Percentiles rank a stretch among this genome's conserved stretches.
Conservation (phyloP, 2,797 vertebrate species). For the Meriones psammophilus region DNA sequence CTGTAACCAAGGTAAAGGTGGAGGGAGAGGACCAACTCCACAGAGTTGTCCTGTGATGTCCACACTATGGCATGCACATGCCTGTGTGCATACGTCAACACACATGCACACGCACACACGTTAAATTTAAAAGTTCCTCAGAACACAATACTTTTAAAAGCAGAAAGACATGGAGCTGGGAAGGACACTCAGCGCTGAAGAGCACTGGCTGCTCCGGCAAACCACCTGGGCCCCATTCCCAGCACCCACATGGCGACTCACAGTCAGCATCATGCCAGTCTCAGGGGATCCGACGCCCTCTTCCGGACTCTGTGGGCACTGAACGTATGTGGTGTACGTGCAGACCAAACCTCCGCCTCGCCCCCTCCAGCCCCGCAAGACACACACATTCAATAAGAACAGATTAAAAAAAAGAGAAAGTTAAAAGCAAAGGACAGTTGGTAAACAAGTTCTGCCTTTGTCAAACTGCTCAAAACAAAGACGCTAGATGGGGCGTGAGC, state of each 20-base stretch:
- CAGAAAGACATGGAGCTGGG: conserved; percentile 38
- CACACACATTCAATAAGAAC: neutral
- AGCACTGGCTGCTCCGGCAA: neutral
- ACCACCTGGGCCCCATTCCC: neutral
- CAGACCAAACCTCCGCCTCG: neutral
- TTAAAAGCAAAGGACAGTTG: conserved; percentile 27
- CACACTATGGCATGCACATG: neutral
- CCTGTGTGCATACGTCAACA: neutral
- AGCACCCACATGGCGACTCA: too few species aligned
- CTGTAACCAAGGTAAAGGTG: neutral
- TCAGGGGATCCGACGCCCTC: neutral
- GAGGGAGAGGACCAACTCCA: neutral
- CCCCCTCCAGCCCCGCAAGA: neutral
- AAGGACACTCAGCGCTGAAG: neutral
- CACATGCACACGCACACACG: neutral
- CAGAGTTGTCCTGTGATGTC: neutral
- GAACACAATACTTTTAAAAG: neutral
- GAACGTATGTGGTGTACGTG: neutral
- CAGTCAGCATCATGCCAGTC: neutral
- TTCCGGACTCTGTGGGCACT: neutral
- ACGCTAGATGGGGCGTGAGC: neutral
- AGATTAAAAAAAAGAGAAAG: neutral
- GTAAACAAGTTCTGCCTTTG: neutral
- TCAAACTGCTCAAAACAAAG: conserved; percentile 29
- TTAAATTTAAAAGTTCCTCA: neutral